These are phyloP conservation scores for Mastomys coucha DNA, from an alignment of 2,113 vertebrate genomes.

Conservation along the genomic window DNA sequence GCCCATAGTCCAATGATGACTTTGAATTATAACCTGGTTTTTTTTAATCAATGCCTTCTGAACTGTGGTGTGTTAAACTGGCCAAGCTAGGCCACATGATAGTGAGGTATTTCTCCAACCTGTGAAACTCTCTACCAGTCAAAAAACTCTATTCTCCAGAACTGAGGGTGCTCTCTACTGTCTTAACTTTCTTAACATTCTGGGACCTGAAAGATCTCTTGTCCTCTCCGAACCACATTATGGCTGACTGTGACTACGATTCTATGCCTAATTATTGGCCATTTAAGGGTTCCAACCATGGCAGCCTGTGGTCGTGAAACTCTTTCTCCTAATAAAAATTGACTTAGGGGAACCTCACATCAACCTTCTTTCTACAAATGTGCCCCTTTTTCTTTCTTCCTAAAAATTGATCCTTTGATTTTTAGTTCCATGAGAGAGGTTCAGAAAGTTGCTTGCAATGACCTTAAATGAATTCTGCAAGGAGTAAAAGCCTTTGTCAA, in stretches of 20 bases:
- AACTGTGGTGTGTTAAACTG: neutral
- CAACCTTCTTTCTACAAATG: neutral
- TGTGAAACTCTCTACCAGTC: neutral
- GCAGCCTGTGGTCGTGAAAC: too few relatives aligned
- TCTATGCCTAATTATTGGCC: neutral
- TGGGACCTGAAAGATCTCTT: rapidly evolving
- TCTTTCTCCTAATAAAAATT: neutral
- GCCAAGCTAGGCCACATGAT: too few relatives aligned
- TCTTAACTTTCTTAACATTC: neutral
- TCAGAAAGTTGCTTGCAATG: neutral
- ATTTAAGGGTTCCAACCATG: too few relatives aligned
- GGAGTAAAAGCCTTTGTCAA: neutral
- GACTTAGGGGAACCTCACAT: too few relatives aligned
- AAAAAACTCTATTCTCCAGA: neutral
- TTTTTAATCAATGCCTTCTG: neutral
- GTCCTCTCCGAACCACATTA: neutral
- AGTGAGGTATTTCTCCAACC: neutral
- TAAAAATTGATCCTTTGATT: neutral
- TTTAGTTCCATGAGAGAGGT: neutral
- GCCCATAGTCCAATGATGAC: neutral
- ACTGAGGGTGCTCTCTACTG: neutral
- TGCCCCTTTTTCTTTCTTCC: neutral
- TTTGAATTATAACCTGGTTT: neutral
- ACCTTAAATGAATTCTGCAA: neutral
- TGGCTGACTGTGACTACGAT: neutral